Evolutionary conservation across 2,888 invertebrate genomes (phyloP).

Genomic region (Xestia c-nigrum): DNA sequence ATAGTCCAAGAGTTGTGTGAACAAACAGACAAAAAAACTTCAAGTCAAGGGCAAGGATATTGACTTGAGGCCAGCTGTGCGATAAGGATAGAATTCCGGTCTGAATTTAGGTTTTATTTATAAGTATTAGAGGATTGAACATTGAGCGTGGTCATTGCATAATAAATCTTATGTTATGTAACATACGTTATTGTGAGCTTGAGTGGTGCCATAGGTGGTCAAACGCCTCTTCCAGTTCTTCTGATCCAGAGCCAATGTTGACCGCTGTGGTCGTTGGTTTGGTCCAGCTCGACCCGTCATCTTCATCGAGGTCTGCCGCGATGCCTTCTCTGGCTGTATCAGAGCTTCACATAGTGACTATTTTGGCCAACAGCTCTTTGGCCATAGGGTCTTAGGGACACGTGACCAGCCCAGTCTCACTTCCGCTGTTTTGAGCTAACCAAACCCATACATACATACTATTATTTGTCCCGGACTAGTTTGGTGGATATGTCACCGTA

Average conservation of each 20-base stretch:
- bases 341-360: neutral
- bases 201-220: neutral
- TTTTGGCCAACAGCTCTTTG: neutral
- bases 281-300: neutral
- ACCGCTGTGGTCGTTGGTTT: neutral
- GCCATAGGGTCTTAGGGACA: neutral
- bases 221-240: neutral
- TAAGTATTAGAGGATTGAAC: slow-evolving; percentile 13
- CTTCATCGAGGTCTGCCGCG: neutral
- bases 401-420: neutral
- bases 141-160: neutral
- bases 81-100: slow-evolving; percentile 40
- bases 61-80: slow-evolving; percentile 46
- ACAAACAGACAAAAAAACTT: slow-evolving; percentile 53
- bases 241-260: neutral
- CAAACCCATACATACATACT: neutral
- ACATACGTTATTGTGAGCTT: neutral
- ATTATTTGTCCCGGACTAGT: too few species aligned
- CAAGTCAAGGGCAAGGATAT: slow-evolving; percentile 60
- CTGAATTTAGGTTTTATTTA: slow-evolving; percentile 12
- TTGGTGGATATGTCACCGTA: neutral
- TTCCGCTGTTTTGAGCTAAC: neutral
- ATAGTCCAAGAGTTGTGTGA: neutral
- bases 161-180: neutral
- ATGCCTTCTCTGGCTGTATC: neutral